Conservation (phyloP, 1,140 invertebrate genomes). For the Stegodyphus mimosarum region DNA sequence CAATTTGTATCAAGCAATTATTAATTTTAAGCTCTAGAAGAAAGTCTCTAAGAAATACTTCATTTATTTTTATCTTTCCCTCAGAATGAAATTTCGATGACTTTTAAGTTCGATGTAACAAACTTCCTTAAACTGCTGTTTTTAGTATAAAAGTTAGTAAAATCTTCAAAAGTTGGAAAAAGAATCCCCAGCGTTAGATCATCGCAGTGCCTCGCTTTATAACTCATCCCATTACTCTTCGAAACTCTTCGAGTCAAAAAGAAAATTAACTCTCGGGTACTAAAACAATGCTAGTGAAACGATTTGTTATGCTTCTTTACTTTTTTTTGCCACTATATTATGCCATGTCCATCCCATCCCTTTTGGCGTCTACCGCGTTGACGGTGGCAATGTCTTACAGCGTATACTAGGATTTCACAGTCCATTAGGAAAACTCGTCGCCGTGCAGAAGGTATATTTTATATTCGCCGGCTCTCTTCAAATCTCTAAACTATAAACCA, state of each 20-base stretch:
- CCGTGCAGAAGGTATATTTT: slow-evolving; percentile 43
- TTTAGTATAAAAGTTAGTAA: too few relatives aligned
- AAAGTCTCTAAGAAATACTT: too few relatives aligned
- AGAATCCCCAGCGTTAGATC: not conserved
- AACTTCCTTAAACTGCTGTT: too few relatives aligned
- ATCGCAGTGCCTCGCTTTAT: not conserved
- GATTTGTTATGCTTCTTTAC: not conserved
- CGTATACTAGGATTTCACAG: slow-evolving; percentile 45
- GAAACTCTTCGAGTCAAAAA: slow-evolving; percentile 6
- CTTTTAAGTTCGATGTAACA: too few relatives aligned
- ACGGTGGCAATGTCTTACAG: slow-evolving; percentile 22
- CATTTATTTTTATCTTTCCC: too few relatives aligned
- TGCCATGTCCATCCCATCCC: slow-evolving; percentile 12
- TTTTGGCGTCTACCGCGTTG: slow-evolving; percentile 21
- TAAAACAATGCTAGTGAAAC: slow-evolving; percentile 51
- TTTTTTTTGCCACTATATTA: slow-evolving; percentile 7
- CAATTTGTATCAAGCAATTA: too few relatives aligned
- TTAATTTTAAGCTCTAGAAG: too few relatives aligned
- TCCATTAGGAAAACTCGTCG: slow-evolving; percentile 46
- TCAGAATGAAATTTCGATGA: too few relatives aligned
- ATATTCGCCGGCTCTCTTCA: slow-evolving; percentile 35
- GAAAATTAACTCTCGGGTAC: slow-evolving; percentile 34
- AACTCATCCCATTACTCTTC: slow-evolving; percentile 43
- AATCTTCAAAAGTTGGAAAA: not conserved
- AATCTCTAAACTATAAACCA: slow-evolving; percentile 43